Evolutionary conservation across 2,113 vertebrate species (phyloP), one percentile per base, ranked within the genome.

Genomic region (Herpetotheres cachinnans): DNA sequence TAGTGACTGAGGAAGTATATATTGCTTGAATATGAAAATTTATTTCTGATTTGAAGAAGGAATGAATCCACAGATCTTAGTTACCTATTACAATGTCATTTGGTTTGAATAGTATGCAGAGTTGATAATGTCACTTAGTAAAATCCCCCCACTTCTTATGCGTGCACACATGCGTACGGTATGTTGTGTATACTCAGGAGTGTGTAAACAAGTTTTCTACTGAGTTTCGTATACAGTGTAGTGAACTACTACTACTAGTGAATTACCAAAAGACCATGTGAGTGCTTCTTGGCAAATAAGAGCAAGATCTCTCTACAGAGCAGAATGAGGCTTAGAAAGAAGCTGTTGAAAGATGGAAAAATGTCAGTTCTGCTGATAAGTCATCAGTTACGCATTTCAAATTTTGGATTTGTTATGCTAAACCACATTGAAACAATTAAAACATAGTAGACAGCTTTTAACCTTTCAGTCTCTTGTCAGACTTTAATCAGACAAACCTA

Each of bases 91-190:
- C 8, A 36, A 58, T 79, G 11, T 36, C 1, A 13, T 89, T 90
- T 74, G 9, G 15, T 62, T 22, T 89, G n/a, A 86, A 32, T n/a
- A 58, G 32, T 61, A 13, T 24, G 71, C 17, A 54, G 61, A 36
- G 12, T 29, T 86, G 46, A 32, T 65, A 69, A 70, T 25, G 12
- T 56, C 42, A 24, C 27, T 36, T 59, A 15, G n/a, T 84, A 78
- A 47, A 79, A 42, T 56, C 15, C 11, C 4, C 20, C 6, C 25
- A 11, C 14, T 50, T 79, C 58, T 59, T 47, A 63, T n/a, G 16
- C 4, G 1, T 67, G 25, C 27, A 56, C 40, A 42, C 0, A 0
- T 11, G 4, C 2, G 3, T 47, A 32, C 58, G 82, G 7, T 58
- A 19, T 59, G 9, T 72, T 66, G 17, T 49, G 10, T 50, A 14